A percentile compares a stretch with the other conserved stretches of the same genome.
Evolutionary conservation across 2,113 vertebrate species (phyloP).

Genomic region (Stictonetta naevosa): DNA sequence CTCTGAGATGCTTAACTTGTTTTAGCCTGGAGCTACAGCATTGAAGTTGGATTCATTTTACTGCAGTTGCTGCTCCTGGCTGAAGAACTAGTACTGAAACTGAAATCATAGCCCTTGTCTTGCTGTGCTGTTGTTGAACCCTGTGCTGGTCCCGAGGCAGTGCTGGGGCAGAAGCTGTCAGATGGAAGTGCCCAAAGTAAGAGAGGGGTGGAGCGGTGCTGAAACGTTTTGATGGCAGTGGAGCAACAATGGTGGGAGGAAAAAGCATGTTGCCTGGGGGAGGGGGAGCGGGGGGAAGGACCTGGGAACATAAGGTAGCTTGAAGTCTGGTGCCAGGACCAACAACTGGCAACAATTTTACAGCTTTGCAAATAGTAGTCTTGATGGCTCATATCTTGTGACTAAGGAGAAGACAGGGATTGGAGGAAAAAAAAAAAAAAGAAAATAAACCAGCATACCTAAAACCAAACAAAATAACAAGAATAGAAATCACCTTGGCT

Average conservation of each 20-base stretch:
- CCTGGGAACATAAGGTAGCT: no score
- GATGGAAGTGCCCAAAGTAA: neutral
- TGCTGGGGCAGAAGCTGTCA: neutral
- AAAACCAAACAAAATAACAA: neutral
- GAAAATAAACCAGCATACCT: neutral
- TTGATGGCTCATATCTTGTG: neutral
- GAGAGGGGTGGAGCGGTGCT: neutral
- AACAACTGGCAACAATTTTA: neutral
- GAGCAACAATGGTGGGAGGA: neutral
- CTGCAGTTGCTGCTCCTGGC: neutral
- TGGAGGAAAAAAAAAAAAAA: neutral
- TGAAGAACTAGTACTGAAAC: neutral
- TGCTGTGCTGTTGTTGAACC: slow-evolving; percentile 4
- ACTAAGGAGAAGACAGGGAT: neutral
- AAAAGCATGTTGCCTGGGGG: neutral
- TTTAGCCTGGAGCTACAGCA: neutral
- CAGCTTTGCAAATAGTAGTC: neutral
- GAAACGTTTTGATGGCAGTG: neutral
- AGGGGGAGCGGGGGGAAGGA: no score
- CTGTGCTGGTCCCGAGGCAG: neutral
- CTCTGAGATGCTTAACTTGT: neutral
- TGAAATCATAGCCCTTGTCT: neutral
- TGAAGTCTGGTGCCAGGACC: no score
- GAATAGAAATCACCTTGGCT: fast-evolving
- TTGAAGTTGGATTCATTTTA: slow-evolving; percentile 9